Percentiles rank a stretch among this genome's conserved stretches.
Evolutionary conservation across 2,113 vertebrate genomes (phyloP).

Genomic region (Ornithorhynchus anatinus): DNA sequence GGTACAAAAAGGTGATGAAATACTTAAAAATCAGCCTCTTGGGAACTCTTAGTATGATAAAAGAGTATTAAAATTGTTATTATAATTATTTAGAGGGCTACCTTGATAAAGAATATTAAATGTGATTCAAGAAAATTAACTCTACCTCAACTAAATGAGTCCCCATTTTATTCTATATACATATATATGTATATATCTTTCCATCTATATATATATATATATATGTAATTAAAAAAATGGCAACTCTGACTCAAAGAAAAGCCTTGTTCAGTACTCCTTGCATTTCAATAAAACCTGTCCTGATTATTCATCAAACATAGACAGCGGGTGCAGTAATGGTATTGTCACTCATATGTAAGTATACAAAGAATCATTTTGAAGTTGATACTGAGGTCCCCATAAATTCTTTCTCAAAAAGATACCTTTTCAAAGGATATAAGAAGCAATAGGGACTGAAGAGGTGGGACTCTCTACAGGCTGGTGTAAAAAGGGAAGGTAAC

Average conservation of each 20-base stretch:
- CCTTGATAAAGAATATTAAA: slow-evolving; percentile 25
- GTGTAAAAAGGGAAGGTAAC: slow-evolving; percentile 17
- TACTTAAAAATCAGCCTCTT: background rate
- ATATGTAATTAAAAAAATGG: slow-evolving; percentile 44
- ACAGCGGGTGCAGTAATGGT: background rate
- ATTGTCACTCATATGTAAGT: background rate
- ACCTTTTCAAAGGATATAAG: slow-evolving; percentile 5
- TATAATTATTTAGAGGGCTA: slow-evolving; percentile 51
- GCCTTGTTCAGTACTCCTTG: slow-evolving; percentile 24
- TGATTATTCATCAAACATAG: slow-evolving; percentile 43
- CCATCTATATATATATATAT: no score
- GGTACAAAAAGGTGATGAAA: background rate
- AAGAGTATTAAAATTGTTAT: slow-evolving; percentile 30
- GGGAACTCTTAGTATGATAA: background rate
- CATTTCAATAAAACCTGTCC: slow-evolving; percentile 13
- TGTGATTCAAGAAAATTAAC: no score
- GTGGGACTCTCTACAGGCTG: background rate
- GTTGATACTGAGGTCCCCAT: slow-evolving; percentile 18
- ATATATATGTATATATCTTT: no score
- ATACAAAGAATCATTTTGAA: slow-evolving; percentile 40
- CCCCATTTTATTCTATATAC: no score
- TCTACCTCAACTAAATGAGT: no score
- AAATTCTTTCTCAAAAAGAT: background rate
- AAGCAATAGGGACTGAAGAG: background rate
- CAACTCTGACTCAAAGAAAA: slow-evolving; percentile 53